Percentiles rank a stretch among this genome's conserved stretches.
Evolutionary conservation across 2,113 vertebrate genomes (phyloP).

Genomic region (Trochalopteron elliotii): DNA sequence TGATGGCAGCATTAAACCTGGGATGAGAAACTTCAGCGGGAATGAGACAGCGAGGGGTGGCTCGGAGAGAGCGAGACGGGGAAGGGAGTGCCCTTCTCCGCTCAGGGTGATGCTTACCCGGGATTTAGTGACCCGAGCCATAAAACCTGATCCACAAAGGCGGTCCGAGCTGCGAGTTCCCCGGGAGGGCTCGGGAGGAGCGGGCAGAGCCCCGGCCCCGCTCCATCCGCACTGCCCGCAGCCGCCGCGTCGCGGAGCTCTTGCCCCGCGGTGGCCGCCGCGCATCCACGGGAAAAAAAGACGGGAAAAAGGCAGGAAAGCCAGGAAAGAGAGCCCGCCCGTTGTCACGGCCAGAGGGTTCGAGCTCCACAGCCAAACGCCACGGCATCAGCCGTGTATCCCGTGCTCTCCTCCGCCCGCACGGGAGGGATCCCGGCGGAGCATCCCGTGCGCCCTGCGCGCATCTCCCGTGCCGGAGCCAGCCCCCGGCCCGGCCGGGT

Average conservation of each 20-base stretch:
- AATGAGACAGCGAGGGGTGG: not conserved
- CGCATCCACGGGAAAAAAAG: not conserved
- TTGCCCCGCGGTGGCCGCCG: not conserved
- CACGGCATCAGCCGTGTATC: rapidly evolving
- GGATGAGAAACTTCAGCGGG: not conserved
- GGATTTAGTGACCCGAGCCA: rapidly evolving
- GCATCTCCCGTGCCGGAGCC: rapidly evolving
- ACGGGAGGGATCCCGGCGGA: not conserved
- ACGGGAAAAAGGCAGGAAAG: not conserved
- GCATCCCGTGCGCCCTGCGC: rapidly evolving
- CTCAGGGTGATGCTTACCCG: rapidly evolving
- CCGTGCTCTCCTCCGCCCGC: not conserved
- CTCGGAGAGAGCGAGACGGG: rapidly evolving
- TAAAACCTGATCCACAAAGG: rapidly evolving
- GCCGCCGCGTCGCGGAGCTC: not conserved
- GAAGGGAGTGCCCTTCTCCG: rapidly evolving
- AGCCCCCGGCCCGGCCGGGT: not conserved
- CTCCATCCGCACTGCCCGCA: not conserved
- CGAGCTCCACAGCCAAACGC: rapidly evolving
- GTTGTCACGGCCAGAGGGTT: not conserved
- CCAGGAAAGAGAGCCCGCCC: not conserved
- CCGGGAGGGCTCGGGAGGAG: not conserved
- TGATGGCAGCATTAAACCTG: not conserved
- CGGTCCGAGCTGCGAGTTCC: not conserved
- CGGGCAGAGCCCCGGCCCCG: not conserved